Evolutionary conservation across 92 coral and sea anemone species (phyloP), one percentile per base, ranked within the genome.

Genomic region (Plumapathes pennacea): DNA sequence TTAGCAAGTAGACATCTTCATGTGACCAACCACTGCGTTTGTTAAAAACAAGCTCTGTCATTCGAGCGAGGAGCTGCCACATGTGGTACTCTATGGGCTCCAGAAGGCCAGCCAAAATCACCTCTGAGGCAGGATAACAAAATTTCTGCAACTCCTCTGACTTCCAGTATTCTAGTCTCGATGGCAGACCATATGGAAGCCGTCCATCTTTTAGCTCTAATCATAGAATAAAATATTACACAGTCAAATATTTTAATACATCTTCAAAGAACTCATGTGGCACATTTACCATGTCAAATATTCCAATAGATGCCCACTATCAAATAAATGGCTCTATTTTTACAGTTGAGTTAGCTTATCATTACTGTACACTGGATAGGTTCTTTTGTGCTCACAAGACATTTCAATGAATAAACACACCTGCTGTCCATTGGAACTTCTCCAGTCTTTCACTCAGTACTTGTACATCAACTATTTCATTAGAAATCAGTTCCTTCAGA

Each of bases 341-440:
- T n/a, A n/a, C n/a, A n/a, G n/a, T n/a, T n/a, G n/a, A n/a, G n/a
- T n/a, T n/a, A 14, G 20, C 46, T 41, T 41, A 14, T 18, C 14
- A 41, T 41, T 41, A 41, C 46, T 41, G 46, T 41, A 41, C 14
- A 41, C 19, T 18, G 14, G 20, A 41, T 41, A 23, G 14, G 14
- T 18, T 41, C 20, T 18, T 41, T 41, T 23, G 14, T 41, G 46
- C 20, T 41, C 19, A 23, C 46, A 10, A 10, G 14, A 23, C 14
- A 41, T 14, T 14, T 41, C 20, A 23, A 4, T 41, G 46, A 1
- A 41, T 23, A 46, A 13, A 46, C 9, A 28, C 25, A 80, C 87
- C 87, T 67, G 82, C 62, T 32, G 88, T 81, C 83, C 82, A 81
- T 7, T 82, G 82, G 38, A 81, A 65, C 11, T 29, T 48, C 48